A percentile compares a stretch with the other conserved stretches of the same genome.
Conservation (phyloP, 2,888 invertebrate genomes). For the Ennomos quercinarius region DNA sequence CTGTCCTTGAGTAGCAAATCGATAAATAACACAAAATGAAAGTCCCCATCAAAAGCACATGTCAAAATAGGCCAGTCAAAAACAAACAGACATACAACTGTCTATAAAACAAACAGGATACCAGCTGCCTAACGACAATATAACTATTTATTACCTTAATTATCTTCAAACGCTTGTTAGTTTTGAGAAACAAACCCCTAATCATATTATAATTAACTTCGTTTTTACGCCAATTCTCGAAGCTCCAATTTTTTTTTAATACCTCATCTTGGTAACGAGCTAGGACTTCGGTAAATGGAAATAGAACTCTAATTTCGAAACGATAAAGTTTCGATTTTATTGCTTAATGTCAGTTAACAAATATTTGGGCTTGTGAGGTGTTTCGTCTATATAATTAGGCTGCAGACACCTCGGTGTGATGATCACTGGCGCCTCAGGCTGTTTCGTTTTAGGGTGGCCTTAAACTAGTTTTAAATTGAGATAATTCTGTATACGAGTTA, state of each 20-base stretch:
- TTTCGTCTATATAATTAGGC: constrained; percentile 79
- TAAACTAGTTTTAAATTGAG: constrained; percentile 43
- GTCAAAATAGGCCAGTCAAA: constrained; percentile 62
- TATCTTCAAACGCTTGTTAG: constrained; percentile 79
- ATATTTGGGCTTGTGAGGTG: constrained; percentile 74
- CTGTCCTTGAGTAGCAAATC: too few relatives aligned
- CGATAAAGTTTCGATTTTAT: constrained; percentile 13
- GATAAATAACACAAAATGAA: constrained; percentile 12
- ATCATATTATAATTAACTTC: constrained; percentile 81
- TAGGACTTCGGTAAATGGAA: constrained; percentile 15
- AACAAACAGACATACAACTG: constrained; percentile 67
- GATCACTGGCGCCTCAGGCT: constrained; percentile 76
- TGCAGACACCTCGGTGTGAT: constrained; percentile 79
- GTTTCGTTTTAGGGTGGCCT: constrained; percentile 52
- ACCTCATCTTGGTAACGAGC: constrained; percentile 28
- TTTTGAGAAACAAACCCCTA: constrained; percentile 76
- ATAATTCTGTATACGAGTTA: constrained; percentile 24
- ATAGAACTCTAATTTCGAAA: not conserved
- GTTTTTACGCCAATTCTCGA: constrained; percentile 81
- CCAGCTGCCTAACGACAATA: constrained; percentile 79
- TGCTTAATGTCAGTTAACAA: constrained; percentile 51
- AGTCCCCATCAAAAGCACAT: constrained; percentile 52
- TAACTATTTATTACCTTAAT: constrained; percentile 81
- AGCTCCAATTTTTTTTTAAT: constrained; percentile 46
- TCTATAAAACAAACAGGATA: constrained; percentile 39